A percentile compares a stretch with the other conserved stretches of the same genome.
phyloP scores from a whole-genome alignment of 35 echinoderm and acorn worm genomes.

The Amphiura filiformis region DNA sequence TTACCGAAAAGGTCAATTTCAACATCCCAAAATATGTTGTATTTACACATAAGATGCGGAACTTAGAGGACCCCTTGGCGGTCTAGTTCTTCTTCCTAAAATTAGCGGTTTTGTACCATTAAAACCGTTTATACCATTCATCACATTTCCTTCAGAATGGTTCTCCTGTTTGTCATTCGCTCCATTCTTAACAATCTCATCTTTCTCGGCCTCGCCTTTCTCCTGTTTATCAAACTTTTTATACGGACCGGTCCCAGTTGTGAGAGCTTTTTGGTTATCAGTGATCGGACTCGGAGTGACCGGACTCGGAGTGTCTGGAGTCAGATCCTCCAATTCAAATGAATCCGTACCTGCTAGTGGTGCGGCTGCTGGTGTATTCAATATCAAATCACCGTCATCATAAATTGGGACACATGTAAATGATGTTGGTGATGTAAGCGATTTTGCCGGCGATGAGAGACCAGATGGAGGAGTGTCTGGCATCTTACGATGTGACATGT shows the following conservation, averaged over 20 bases:
- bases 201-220: not conserved
- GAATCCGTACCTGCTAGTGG: not conserved
- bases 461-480: not conserved
- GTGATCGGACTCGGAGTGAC: not conserved
- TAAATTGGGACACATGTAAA: not conserved
- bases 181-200: not conserved
- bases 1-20: no score
- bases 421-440: no score
- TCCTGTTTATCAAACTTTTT: not conserved
- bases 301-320: not conserved
- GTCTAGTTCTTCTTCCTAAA: not conserved
- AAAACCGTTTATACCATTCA: not conserved
- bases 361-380: not conserved
- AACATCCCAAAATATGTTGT: no score
- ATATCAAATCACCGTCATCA: not conserved
- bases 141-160: no score
- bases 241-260: not conserved
- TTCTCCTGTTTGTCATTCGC: no score
- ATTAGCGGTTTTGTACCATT: not conserved
- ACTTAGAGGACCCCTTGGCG: not conserved
- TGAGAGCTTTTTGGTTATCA: not conserved
- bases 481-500: not conserved
- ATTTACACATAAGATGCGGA: not conserved
- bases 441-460: not conserved
- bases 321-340: not conserved